These are phyloP conservation scores for Porites rus DNA, from an alignment of 92 coral and sea anemone species.

Conservation along the genomic window DNA sequence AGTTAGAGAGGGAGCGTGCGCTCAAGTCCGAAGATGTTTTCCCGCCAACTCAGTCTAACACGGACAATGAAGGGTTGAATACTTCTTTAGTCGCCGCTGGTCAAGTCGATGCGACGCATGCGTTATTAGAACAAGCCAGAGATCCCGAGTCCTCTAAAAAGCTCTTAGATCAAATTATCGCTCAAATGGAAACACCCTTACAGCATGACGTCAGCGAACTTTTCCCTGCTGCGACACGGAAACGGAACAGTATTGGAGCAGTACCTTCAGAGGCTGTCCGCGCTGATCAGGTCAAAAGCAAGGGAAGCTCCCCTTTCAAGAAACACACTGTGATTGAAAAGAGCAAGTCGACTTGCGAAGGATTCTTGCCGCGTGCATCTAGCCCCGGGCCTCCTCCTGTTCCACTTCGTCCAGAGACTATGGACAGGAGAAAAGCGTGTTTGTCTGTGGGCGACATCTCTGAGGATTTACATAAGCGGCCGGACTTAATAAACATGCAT, in stretches of 20 bases:
- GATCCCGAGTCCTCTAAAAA: slow-evolving; percentile 43
- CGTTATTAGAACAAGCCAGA: slow-evolving; percentile 24
- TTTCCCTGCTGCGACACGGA: slow-evolving; percentile 37
- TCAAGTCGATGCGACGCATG: slow-evolving; percentile 3
- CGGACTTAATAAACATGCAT: slow-evolving; percentile 40
- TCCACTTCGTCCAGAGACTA: slow-evolving; percentile 57
- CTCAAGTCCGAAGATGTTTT: slow-evolving; percentile 53
- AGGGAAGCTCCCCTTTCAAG: slow-evolving; percentile 7
- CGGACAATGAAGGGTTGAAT: slow-evolving; percentile 19
- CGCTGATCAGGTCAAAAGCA: not conserved
- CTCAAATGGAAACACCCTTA: slow-evolving; percentile 75
- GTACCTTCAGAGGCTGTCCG: slow-evolving; percentile 22
- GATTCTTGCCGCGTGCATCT: not conserved
- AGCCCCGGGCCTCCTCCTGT: slow-evolving; percentile 63
- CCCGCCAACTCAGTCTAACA: slow-evolving; percentile 30
- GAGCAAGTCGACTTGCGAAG: slow-evolving; percentile 32
- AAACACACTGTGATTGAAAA: slow-evolving; percentile 39
- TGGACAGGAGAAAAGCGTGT: slow-evolving; percentile 42
- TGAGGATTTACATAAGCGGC: slow-evolving; percentile 56
- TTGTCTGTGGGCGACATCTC: slow-evolving; percentile 64
- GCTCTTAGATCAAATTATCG: slow-evolving; percentile 51
- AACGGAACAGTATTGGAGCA: slow-evolving; percentile 66
- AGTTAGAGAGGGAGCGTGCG: slow-evolving; percentile 29
- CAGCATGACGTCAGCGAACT: slow-evolving; percentile 47
- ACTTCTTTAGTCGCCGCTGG: not conserved